These are phyloP conservation scores for Leptopilina drosophilae DNA, from an alignment of 2,888 invertebrate species.

Conservation along the genomic window DNA sequence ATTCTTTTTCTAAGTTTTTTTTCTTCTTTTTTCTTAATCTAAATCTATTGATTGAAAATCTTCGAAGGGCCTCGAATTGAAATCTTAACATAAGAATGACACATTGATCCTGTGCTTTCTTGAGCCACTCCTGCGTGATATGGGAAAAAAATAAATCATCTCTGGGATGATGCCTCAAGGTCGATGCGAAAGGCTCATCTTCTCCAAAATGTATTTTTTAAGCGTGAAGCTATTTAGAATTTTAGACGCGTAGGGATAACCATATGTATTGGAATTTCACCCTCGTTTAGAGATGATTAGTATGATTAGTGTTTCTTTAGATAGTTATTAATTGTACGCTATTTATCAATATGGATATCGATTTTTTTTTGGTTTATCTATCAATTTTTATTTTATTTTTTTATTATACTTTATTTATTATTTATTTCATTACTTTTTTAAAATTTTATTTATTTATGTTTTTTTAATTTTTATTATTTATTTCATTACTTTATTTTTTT, in stretches of 20 bases:
- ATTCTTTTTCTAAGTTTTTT: no score
- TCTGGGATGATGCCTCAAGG: constrained; percentile 20
- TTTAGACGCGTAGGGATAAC: not conserved
- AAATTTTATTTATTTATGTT: no score
- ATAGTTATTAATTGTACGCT: not conserved
- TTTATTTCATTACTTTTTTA: no score
- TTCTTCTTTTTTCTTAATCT: no score
- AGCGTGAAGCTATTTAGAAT: constrained; percentile 11
- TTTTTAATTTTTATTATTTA: no score
- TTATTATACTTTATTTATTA: no score
- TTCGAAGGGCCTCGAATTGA: not conserved
- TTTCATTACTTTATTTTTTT: no score
- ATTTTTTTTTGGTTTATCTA: no score
- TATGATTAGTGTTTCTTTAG: not conserved
- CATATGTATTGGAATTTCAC: not conserved
- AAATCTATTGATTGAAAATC: not conserved
- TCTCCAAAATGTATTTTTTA: constrained; percentile 24
- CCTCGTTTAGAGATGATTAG: constrained; percentile 9
- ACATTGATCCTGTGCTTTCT: constrained; percentile 1
- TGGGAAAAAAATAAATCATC: constrained; percentile 31
- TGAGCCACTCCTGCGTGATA: constrained; percentile 21
- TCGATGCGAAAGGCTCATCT: constrained; percentile 11
- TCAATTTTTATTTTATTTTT: no score
- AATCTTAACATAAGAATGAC: constrained; percentile 13
- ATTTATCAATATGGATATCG: no score